phyloP scores from a whole-genome alignment of 64 coral and sea anemone genomes.

The Pocillopora damicornis region DNA sequence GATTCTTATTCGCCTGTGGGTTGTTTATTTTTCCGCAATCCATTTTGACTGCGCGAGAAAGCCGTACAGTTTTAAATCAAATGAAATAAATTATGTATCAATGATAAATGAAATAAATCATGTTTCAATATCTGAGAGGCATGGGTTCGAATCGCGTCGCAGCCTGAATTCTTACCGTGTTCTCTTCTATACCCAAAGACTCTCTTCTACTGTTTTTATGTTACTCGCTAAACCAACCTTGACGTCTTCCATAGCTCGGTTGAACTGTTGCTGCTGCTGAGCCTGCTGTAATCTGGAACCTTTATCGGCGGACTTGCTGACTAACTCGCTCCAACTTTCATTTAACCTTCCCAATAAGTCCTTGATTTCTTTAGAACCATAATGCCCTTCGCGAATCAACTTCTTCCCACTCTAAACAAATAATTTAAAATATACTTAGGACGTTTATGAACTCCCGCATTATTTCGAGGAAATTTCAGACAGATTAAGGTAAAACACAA shows the following conservation, averaged over 20 bases:
- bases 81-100: neutral
- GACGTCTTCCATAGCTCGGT: conserved; percentile 65
- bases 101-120: neutral
- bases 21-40: too few species aligned
- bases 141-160: too few species aligned
- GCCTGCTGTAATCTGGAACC: conserved; percentile 72
- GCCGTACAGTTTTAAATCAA: neutral
- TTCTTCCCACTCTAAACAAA: conserved; percentile 66
- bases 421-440: neutral
- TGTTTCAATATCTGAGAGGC: neutral
- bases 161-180: too few species aligned
- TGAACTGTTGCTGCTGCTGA: conserved; percentile 77
- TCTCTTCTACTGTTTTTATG: neutral
- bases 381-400: conserved; percentile 63
- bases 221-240: conserved; percentile 8
- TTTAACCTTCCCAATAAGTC: conserved; percentile 56
- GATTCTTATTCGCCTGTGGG: too few species aligned
- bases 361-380: conserved; percentile 73
- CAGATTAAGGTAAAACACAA: too few species aligned
- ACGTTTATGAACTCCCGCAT: neutral
- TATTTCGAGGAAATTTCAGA: too few species aligned
- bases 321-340: conserved; percentile 66
- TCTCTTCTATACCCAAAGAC: too few species aligned
- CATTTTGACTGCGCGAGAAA: too few species aligned
- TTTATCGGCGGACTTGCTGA: conserved; percentile 63